Evolutionary conservation across 2,888 invertebrate genomes (phyloP).

Genomic region (Mesorhabditis sp.): DNA sequence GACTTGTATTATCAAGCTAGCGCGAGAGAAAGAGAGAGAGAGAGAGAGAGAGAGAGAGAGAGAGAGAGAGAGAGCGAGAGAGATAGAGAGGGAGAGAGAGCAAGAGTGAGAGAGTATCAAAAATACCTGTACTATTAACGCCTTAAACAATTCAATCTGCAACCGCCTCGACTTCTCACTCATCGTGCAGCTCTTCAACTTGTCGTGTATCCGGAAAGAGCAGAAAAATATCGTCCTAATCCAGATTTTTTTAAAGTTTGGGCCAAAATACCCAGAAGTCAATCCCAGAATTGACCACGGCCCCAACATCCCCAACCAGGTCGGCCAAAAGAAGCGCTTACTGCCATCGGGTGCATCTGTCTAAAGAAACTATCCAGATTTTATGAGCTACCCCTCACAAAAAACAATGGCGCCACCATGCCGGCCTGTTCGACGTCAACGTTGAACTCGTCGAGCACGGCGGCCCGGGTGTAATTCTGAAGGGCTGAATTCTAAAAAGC

Average conservation of each 20-base stretch:
- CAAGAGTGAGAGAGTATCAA: neutral
- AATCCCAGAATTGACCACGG: neutral
- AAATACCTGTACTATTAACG: neutral
- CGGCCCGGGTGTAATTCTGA: neutral
- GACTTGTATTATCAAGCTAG: too few species aligned
- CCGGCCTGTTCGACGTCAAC: neutral
- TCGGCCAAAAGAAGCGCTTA: neutral
- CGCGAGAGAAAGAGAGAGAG: too few species aligned
- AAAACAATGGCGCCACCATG: neutral
- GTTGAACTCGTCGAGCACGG: neutral
- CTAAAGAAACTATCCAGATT: neutral
- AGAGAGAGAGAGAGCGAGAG: too few species aligned
- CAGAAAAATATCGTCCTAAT: neutral
- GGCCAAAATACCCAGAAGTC: neutral
- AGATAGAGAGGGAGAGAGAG: too few species aligned
- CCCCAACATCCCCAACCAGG: neutral
- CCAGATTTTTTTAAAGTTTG: neutral
- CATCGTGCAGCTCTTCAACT: constrained; percentile 1
- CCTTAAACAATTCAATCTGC: neutral
- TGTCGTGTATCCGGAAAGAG: neutral
- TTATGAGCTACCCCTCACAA: neutral
- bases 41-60: too few species aligned
- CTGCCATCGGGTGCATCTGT: neutral
- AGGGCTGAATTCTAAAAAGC: too few species aligned
- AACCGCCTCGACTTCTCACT: constrained; percentile 6